phyloP scores from a whole-genome alignment of 1,140 invertebrate genomes.

The Papilio glaucus region DNA sequence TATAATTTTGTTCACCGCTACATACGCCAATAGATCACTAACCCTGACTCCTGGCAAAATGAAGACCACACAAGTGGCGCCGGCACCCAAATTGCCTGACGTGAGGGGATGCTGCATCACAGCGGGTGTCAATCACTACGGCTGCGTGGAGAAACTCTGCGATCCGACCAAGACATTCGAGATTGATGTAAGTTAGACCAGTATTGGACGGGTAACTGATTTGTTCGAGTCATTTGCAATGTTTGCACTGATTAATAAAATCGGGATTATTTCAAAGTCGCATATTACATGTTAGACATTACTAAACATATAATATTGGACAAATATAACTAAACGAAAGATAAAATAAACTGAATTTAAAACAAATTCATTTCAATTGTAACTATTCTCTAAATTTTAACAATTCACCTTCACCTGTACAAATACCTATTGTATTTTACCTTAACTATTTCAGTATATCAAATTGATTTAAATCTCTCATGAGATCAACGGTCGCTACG shows the following conservation, averaged over 20 bases:
- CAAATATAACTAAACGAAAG: too few relatives aligned
- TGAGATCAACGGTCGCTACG: not conserved
- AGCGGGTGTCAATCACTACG: conserved; percentile 88
- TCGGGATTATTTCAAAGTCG: not conserved
- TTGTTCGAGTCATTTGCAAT: conserved; percentile 26
- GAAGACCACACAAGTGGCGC: conserved; percentile 81
- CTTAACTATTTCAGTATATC: not conserved
- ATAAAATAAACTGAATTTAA: too few relatives aligned
- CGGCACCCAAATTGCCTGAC: conserved; percentile 87
- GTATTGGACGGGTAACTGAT: not conserved
- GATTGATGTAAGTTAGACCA: conserved; percentile 67
- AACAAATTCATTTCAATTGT: too few relatives aligned
- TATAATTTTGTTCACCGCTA: too few relatives aligned
- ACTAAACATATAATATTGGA: too few relatives aligned
- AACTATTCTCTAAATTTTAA: too few relatives aligned
- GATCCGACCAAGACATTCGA: conserved; percentile 86
- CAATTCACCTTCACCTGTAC: not conserved
- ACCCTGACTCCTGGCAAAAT: conserved; percentile 86
- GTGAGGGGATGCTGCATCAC: conserved; percentile 88
- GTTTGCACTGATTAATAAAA: not conserved
- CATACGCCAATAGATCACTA: conserved; percentile 84
- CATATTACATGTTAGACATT: too few relatives aligned
- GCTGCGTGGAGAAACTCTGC: conserved; percentile 91
- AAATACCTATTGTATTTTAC: not conserved
- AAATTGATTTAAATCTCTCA: not conserved